Percentiles rank a stretch among this genome's conserved stretches.
Evolutionary conservation across 2,797 vertebrate genomes (phyloP).

Genomic region (Rachycentron canadum): DNA sequence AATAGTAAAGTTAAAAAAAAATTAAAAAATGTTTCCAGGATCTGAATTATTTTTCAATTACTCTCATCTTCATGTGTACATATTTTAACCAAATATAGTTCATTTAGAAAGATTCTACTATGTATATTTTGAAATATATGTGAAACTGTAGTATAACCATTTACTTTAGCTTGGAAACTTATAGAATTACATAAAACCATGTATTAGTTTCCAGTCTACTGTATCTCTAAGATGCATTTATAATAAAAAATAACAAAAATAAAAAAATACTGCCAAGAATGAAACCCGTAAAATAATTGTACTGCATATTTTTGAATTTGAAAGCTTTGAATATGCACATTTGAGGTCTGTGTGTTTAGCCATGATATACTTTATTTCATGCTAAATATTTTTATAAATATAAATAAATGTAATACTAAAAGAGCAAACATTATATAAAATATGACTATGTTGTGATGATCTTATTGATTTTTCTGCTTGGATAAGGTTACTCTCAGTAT

Average conservation of each 20-base stretch:
- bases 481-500: neutral
- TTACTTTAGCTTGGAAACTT: neutral
- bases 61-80: neutral
- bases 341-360: neutral
- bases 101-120: neutral
- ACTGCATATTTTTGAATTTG: neutral
- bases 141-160: neutral
- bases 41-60: neutral
- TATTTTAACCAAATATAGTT: neutral
- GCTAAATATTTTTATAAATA: too few species aligned
- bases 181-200: neutral
- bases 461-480: conserved; percentile 4
- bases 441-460: neutral
- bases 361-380: too few species aligned
- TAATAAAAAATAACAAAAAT: neutral
- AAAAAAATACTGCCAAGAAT: neutral
- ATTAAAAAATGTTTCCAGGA: neutral
- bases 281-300: neutral
- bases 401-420: too few species aligned
- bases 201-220: neutral
- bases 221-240: neutral
- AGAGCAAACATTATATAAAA: neutral
- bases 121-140: neutral
- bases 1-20: too few species aligned
- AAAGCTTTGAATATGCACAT: neutral